Conservation (phyloP, 1,140 invertebrate genomes). For the Drosophila sp. region DNA sequence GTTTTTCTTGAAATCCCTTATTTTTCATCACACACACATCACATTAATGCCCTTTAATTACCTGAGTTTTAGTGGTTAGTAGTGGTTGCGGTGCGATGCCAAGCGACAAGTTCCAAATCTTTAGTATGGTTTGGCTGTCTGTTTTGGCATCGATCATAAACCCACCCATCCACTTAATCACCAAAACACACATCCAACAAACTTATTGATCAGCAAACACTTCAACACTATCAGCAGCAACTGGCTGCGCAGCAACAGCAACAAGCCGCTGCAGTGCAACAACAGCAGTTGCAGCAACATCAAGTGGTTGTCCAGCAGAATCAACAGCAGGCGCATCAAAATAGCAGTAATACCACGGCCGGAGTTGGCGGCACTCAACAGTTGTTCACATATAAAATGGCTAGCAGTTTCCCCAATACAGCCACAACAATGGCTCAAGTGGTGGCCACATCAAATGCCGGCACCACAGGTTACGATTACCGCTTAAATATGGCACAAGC, state of each 20-base stretch:
- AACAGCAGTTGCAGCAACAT: conserved; percentile 85
- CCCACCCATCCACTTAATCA: conserved; percentile 20
- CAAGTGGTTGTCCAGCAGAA: conserved; percentile 84
- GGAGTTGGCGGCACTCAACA: conserved; percentile 87
- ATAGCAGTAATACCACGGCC: conserved; percentile 85
- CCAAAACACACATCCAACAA: conserved; percentile 79
- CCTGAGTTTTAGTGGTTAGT: conserved; percentile 10
- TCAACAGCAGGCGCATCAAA: conserved; percentile 84
- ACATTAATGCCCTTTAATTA: background rate
- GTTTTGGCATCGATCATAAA: conserved; percentile 25
- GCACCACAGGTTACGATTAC: conserved; percentile 85
- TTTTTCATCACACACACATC: background rate
- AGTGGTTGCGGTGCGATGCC: conserved; percentile 3
- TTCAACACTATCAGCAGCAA: conserved; percentile 83
- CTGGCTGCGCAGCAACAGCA: conserved; percentile 84
- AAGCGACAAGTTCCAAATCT: conserved; percentile 17
- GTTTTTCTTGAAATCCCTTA: background rate
- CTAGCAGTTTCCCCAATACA: conserved; percentile 90
- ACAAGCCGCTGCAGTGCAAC: conserved; percentile 83
- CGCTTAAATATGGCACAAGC: conserved; percentile 84
- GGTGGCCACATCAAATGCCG: conserved; percentile 84
- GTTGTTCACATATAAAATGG: conserved; percentile 93
- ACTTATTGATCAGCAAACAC: conserved; percentile 84
- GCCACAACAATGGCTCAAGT: conserved; percentile 84
- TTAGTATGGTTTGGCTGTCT: conserved; percentile 13